A percentile compares a stretch with the other conserved stretches of the same genome.
phyloP scores from a whole-genome alignment of 2,888 invertebrate genomes.

The Tipula confusa region DNA sequence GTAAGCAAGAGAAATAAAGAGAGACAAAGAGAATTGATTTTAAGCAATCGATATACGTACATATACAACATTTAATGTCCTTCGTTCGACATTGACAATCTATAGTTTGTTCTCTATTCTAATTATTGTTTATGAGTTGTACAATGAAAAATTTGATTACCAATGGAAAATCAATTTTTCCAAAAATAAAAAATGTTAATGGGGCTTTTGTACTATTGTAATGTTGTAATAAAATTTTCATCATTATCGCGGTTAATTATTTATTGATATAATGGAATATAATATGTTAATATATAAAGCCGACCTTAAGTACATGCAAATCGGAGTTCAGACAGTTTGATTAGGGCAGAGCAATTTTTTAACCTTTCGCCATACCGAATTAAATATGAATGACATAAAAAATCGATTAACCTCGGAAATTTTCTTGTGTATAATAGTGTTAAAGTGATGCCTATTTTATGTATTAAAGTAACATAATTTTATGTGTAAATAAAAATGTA shows the following conservation, averaged over 20 bases:
- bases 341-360: no score
- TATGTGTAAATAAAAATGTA: neutral
- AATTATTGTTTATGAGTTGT: neutral
- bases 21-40: no score
- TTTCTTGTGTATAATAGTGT: neutral
- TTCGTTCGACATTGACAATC: neutral
- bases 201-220: neutral
- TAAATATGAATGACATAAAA: neutral
- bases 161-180: neutral
- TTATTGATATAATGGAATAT: no score
- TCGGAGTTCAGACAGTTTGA: neutral
- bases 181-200: neutral
- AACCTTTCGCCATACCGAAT: neutral
- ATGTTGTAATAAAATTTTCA: neutral
- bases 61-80: no score
- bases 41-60: no score
- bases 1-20: no score
- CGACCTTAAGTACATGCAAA: neutral
- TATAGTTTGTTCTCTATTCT: neutral
- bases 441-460: neutral
- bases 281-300: no score
- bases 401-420: neutral
- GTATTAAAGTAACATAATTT: neutral
- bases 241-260: neutral
- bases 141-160: neutral